A percentile compares a stretch with the other conserved stretches of the same genome.
Conservation (phyloP, 2,797 vertebrate species). For the Oreonectes daqikongensis region DNA sequence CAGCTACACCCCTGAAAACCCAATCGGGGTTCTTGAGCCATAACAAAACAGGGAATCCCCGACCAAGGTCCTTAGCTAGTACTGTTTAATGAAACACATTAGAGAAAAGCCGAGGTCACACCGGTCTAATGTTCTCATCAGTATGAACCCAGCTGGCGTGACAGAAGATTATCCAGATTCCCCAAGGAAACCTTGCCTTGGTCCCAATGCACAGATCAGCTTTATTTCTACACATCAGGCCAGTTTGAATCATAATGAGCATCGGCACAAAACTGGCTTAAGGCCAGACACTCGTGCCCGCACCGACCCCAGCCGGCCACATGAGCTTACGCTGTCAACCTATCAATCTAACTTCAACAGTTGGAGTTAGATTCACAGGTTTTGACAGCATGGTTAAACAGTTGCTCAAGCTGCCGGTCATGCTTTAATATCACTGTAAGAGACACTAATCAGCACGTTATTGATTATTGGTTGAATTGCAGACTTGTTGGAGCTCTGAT, state of each 20-base stretch:
- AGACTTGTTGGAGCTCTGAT: slow-evolving; percentile 54
- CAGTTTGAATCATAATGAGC: slow-evolving; percentile 55
- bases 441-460: slow-evolving; percentile 53
- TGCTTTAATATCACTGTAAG: slow-evolving; percentile 54
- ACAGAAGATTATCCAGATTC: slow-evolving; percentile 60
- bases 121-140: slow-evolving; percentile 58
- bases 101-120: slow-evolving; percentile 10
- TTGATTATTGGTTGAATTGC: slow-evolving; percentile 52
- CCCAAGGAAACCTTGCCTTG: slow-evolving; percentile 51
- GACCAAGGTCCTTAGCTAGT: slow-evolving; percentile 6
- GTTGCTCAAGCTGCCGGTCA: slow-evolving; percentile 39
- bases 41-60: slow-evolving; percentile 18
- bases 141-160: slow-evolving; percentile 59
- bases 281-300: slow-evolving; percentile 38
- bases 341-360: neutral
- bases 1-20: neutral
- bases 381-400: slow-evolving; percentile 42
- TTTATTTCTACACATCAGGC: slow-evolving; percentile 46
- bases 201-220: slow-evolving; percentile 51
- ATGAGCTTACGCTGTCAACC: neutral
- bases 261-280: slow-evolving; percentile 47
- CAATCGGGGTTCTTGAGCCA: neutral
- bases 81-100: slow-evolving; percentile 49
- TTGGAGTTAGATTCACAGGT: slow-evolving; percentile 20
- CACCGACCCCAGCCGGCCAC: slow-evolving; percentile 30